Evolutionary conservation across 2,888 invertebrate genomes (phyloP), one percentile per base, ranked within the genome.

Genomic region (Noctua janthe): DNA sequence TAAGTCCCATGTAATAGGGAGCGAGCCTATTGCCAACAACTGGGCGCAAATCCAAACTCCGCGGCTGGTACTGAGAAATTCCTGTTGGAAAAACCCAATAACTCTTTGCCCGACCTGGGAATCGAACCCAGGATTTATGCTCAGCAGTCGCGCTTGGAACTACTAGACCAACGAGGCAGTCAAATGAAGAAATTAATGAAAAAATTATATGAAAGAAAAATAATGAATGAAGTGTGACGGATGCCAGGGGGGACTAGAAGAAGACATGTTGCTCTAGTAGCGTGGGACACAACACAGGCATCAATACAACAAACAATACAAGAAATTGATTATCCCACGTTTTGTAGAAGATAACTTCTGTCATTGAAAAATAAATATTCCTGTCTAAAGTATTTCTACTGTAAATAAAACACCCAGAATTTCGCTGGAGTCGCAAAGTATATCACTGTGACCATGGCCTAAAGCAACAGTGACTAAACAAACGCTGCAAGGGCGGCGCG

Each of bases 401-500:
- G 56, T 75, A 35, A 74, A 76, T 74, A 74, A 74, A 47, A 56
- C 64, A 59, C 7, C 10, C 10, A 35, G 2, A 74, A 59, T 76
- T 59, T 62, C 10, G 13, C 8, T 35, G 2, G 6, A 70, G 71
- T 77, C 43, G 70, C 76, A 78, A 83, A 81, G 73, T 73, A 56
- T 74, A 51, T 73, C 82, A 54, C 69, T 81, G 76, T 82, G 86
- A 80, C 82, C 81, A 20, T 54, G 35, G 66, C 81, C 81, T 88
- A 76, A 81, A 66, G 75, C 67, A 88, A 88, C 77, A 88, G 13
- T 8, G 23, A 80, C 80, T 84, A 79, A 85, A 76, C 80, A 81
- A 82, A 88, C 35, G 15, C 29, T 23, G 70, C 64, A 39, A 79
- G 47, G 54, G 62, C 39, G 75, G 29, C 70, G 47, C 74, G 70